Evolutionary conservation across 92 coral and sea anemone species (phyloP).

Genomic region (Galaxea fascicularis): DNA sequence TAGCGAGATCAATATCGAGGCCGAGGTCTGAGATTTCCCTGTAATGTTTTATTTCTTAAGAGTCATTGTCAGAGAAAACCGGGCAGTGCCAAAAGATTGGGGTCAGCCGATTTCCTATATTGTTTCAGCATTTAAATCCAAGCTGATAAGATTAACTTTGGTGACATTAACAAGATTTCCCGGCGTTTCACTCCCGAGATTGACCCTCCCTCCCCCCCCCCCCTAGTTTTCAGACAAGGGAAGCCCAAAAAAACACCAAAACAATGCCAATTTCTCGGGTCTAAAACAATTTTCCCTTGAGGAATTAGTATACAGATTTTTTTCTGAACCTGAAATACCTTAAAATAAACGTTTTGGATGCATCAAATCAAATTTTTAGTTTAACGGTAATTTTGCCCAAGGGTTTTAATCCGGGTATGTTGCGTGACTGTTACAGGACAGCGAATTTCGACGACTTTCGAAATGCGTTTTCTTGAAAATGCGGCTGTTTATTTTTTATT

Average conservation of each 20-base stretch:
- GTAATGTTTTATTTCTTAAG: too few relatives aligned
- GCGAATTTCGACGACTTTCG: neutral
- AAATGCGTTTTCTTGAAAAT: neutral
- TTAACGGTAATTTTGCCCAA: neutral
- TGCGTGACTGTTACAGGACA: neutral
- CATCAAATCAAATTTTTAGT: neutral
- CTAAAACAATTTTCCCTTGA: neutral
- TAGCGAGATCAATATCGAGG: too few relatives aligned
- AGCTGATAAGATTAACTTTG: too few relatives aligned
- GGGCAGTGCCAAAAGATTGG: too few relatives aligned
- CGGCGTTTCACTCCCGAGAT: too few relatives aligned
- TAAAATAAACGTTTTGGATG: neutral
- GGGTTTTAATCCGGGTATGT: neutral
- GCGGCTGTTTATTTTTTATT: neutral
- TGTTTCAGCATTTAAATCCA: too few relatives aligned
- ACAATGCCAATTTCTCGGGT: neutral
- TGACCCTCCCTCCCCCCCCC: too few relatives aligned
- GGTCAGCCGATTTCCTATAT: too few relatives aligned
- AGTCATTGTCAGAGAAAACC: too few relatives aligned
- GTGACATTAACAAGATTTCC: too few relatives aligned
- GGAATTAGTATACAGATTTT: neutral
- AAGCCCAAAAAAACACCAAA: neutral
- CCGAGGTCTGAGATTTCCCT: too few relatives aligned
- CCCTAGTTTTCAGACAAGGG: too few relatives aligned
- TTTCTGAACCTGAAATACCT: neutral